Percentiles rank a stretch among this genome's conserved stretches.
phyloP scores from a whole-genome alignment of 2,113 vertebrate species.

The Catagonus wagneri region DNA sequence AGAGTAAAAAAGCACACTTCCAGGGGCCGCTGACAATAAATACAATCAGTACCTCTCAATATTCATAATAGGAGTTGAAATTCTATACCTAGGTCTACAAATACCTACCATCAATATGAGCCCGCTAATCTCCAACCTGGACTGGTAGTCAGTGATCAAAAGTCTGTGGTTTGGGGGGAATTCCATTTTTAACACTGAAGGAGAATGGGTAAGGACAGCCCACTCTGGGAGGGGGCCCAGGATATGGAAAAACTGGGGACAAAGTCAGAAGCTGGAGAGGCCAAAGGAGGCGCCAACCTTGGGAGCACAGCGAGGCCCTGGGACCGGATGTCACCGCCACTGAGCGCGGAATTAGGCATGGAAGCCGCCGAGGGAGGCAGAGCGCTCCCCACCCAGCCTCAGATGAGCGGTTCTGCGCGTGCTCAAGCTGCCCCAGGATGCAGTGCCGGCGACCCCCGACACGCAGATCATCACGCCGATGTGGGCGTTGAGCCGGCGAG shows the following conservation, averaged over 20 bases:
- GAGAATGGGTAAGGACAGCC: rapidly evolving
- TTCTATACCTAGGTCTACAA: no score
- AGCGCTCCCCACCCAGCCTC: rapidly evolving
- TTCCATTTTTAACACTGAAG: rapidly evolving
- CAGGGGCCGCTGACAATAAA: rapidly evolving
- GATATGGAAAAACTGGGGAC: rapidly evolving
- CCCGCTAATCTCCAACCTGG: rapidly evolving
- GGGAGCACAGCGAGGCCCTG: neutral
- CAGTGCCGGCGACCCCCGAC: rapidly evolving
- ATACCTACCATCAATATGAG: neutral
- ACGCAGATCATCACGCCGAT: rapidly evolving
- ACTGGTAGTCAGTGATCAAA: neutral
- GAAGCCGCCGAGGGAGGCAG: rapidly evolving
- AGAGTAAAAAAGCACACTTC: neutral
- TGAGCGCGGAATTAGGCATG: rapidly evolving
- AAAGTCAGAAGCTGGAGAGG: neutral
- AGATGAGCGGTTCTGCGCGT: no score
- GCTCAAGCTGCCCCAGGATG: rapidly evolving
- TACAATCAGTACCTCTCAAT: neutral
- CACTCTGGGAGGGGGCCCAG: rapidly evolving
- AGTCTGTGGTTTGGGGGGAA: rapidly evolving
- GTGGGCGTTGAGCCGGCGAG: rapidly evolving
- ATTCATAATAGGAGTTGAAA: neutral
- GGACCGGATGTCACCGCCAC: no score
- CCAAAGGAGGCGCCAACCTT: rapidly evolving